A percentile compares a stretch with the other conserved stretches of the same genome.
phyloP scores from a whole-genome alignment of 2,113 vertebrate genomes.

The Eclectus roratus region DNA sequence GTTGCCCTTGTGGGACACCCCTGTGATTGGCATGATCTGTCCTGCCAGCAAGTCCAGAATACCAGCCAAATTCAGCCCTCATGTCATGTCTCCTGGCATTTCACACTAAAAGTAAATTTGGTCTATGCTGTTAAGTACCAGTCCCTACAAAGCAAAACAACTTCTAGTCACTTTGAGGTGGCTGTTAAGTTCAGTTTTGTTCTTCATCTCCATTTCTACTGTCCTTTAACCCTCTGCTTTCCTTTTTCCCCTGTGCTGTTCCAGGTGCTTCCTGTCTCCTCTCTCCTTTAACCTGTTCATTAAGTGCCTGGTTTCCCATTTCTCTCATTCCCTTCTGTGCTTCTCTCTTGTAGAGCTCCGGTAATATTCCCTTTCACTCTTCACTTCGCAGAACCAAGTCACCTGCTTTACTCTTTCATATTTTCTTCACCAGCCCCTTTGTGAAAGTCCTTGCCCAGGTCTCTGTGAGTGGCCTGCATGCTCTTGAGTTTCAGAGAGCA shows the following conservation, averaged over 20 bases:
- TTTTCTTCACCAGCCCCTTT: background rate
- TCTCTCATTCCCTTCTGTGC: background rate
- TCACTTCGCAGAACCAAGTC: background rate
- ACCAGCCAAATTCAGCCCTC: background rate
- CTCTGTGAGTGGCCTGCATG: accelerated
- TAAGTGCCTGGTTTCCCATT: background rate
- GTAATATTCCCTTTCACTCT: background rate
- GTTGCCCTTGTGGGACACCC: background rate
- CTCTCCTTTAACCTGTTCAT: background rate
- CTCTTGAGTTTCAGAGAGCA: background rate
- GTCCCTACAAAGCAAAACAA: background rate
- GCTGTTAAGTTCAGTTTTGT: background rate
- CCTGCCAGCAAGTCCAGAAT: accelerated
- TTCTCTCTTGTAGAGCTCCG: background rate
- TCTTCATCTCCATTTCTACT: background rate
- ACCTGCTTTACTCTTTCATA: background rate
- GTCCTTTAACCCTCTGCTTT: background rate
- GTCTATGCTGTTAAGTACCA: background rate
- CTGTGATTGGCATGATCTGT: background rate
- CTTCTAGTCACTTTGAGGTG: background rate
- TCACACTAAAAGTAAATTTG: background rate
- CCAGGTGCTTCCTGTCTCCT: background rate
- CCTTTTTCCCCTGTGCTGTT: background rate
- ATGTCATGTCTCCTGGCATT: accelerated
- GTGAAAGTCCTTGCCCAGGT: background rate